These are phyloP conservation scores for Artemia franciscana DNA, from an alignment of 1,140 invertebrate species.

Conservation along the genomic window DNA sequence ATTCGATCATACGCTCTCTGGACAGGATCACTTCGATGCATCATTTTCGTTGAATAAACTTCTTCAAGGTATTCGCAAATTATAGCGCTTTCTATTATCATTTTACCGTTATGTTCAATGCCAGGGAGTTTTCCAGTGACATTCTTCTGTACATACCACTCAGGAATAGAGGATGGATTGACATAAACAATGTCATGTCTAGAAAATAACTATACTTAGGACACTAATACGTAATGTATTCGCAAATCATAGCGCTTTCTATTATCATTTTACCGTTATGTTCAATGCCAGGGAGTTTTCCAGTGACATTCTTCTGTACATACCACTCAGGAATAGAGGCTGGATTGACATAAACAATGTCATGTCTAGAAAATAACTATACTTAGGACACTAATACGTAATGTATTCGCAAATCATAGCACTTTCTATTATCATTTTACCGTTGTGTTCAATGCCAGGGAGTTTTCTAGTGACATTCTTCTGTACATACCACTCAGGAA, in stretches of 20 bases:
- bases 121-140: slow-evolving; percentile 55
- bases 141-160: slow-evolving; percentile 49
- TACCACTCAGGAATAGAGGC: slow-evolving; percentile 64
- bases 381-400: no score
- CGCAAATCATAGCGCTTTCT: slow-evolving; percentile 54
- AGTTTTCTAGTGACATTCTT: slow-evolving; percentile 53
- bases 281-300: slow-evolving; percentile 62
- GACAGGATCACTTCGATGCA: slow-evolving; percentile 44
- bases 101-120: slow-evolving; percentile 36
- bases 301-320: slow-evolving; percentile 36
- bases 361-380: slow-evolving; percentile 36
- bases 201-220: no score
- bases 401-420: slow-evolving; percentile 57
- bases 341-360: slow-evolving; percentile 62
- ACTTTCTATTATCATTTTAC: slow-evolving; percentile 45
- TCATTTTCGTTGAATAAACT: slow-evolving; percentile 30
- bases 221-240: no score
- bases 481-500: slow-evolving; percentile 56
- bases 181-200: slow-evolving; percentile 66
- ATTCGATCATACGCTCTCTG: slow-evolving; percentile 52
- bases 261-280: slow-evolving; percentile 32
- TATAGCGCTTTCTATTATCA: slow-evolving; percentile 49
- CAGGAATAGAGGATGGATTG: slow-evolving; percentile 55
- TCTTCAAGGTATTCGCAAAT: slow-evolving; percentile 67
- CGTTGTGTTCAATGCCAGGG: slow-evolving; percentile 43